Evolutionary conservation across 64 coral and sea anemone genomes (phyloP).

Genomic region (Exaiptasia diaphana): DNA sequence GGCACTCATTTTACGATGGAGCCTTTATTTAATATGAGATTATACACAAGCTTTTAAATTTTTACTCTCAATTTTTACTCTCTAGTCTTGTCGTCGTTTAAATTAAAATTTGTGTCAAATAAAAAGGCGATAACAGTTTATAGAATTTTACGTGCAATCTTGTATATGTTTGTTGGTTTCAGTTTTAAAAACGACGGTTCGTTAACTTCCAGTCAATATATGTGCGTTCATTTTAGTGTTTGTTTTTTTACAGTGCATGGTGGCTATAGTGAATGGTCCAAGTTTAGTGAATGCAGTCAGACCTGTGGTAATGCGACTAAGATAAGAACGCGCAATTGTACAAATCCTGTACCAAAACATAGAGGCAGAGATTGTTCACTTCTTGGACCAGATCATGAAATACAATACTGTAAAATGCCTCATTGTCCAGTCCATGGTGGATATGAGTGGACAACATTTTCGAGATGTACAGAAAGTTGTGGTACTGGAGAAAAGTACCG

Average conservation of each 20-base stretch:
- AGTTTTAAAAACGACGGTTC: too few species aligned
- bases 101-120: too few species aligned
- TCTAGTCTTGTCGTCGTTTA: too few species aligned
- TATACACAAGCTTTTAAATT: too few species aligned
- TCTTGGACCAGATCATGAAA: constrained; percentile 22
- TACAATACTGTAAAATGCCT: background rate
- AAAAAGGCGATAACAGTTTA: too few species aligned
- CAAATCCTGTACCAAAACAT: constrained; percentile 21
- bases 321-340: constrained; percentile 31
- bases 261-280: constrained; percentile 35
- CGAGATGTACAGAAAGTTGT: background rate
- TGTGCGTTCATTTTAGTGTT: too few species aligned
- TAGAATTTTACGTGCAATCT: too few species aligned
- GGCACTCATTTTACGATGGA: too few species aligned
- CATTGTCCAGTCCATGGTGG: constrained; percentile 27
- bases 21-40: too few species aligned
- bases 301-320: constrained; percentile 20
- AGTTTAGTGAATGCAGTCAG: background rate
- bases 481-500: background rate
- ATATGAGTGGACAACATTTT: background rate
- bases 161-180: too few species aligned
- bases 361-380: constrained; percentile 13
- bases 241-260: constrained; percentile 24
- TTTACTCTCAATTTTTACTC: too few species aligned
- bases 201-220: too few species aligned